Evolutionary conservation across 2,797 vertebrate genomes (phyloP).

Genomic region (Gallinago stenura): DNA sequence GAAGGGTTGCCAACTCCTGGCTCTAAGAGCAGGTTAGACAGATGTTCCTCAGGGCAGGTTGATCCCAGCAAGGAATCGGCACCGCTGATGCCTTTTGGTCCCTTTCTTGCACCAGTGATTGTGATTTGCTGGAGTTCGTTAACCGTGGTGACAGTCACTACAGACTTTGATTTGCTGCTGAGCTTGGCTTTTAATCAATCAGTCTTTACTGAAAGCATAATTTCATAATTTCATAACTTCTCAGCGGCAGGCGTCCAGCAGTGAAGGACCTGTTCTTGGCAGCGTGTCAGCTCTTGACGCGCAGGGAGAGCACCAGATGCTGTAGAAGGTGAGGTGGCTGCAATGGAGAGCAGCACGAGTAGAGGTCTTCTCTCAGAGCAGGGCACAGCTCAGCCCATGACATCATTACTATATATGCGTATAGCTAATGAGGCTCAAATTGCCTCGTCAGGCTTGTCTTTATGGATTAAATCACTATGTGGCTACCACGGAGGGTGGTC

Average conservation of each 20-base stretch:
- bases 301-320: neutral
- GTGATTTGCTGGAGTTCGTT: neutral
- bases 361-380: neutral
- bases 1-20: neutral
- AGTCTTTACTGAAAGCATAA: neutral
- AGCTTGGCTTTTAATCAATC: neutral
- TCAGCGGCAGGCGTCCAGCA: neutral
- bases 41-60: neutral
- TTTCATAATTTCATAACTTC: neutral
- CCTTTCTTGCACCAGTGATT: neutral
- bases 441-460: neutral
- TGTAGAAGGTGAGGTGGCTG: neutral
- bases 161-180: neutral
- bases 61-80: neutral
- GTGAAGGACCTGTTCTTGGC: neutral
- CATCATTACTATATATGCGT: neutral
- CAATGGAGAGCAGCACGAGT: rapidly evolving
- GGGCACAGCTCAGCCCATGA: neutral
- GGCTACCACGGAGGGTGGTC: neutral
- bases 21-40: neutral
- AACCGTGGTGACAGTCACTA: neutral
- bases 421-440: neutral
- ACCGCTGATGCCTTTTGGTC: neutral
- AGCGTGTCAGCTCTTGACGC: neutral
- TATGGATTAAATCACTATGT: neutral